Evolutionary conservation across 2,113 vertebrate genomes (phyloP), one percentile per base, ranked within the genome.

Genomic region (Thinocorus orbignyianus): DNA sequence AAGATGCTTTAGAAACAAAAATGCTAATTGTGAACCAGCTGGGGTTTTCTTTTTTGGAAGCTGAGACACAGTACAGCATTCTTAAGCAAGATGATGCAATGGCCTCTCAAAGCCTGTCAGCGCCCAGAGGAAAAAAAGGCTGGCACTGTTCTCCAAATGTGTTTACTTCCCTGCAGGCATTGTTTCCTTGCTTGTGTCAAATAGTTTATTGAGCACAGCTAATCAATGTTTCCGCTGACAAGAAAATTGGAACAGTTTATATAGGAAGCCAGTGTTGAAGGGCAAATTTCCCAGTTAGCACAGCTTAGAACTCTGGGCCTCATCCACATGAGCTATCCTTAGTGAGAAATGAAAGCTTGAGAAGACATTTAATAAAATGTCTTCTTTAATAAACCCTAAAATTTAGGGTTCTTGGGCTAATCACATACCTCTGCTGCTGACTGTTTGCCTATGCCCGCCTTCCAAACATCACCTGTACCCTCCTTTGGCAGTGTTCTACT

Each of bases 101-200:
- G 79, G 81, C 52, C 86, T 86, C 88, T 93, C 91, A 88, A 92
- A 83, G 91, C 82, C 88, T 60, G 89, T 95, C 81, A 74, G 85
- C 37, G 33, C 88, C 95, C 95, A 61, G 88, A 91, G 80, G 86
- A 91, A 94, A 74, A 74, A 93, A 95, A 91, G 96, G 74, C 96
- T 97, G 92, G 95, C 96, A 79, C 61, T 96, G 92, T 97, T 96
- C 95, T 96, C 93, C 28, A 20, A 94, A 89, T 95, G 77, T 90
- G 96, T 96, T 95, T 97, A 95, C 94, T 94, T 96, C 93, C 90
- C 87, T 91, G 49, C 76, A 74, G 95, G 90, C 86, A 88, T 83
- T 86, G 92, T 94, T 96, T 95, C 92, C 92, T 97, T 97, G 90
- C 96, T 96, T 96, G 90, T 97, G 95, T 97, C 96, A 97, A 94